These are phyloP conservation scores for Todus mexicanus DNA, from an alignment of 2,797 vertebrate genomes.

Conservation along the genomic window DNA sequence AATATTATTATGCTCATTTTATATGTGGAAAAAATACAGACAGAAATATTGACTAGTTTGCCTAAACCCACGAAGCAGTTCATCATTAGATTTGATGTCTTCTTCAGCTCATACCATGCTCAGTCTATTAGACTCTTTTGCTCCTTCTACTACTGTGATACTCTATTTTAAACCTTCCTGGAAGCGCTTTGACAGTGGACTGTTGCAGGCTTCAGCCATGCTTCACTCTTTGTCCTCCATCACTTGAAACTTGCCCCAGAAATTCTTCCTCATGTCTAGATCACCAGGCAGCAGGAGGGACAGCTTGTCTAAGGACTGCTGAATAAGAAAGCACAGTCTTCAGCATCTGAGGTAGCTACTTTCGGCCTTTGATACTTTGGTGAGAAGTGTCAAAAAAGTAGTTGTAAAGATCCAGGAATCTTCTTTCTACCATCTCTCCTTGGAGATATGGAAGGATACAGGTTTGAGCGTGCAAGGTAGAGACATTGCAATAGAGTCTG, in stretches of 20 bases:
- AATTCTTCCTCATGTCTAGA: not conserved
- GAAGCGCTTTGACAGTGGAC: not conserved
- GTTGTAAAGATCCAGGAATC: not conserved
- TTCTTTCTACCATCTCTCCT: not conserved
- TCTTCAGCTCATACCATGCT: not conserved
- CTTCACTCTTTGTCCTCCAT: not conserved
- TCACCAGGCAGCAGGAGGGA: not conserved
- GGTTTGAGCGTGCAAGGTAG: not conserved
- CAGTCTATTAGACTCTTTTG: not conserved
- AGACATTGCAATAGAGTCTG: not conserved
- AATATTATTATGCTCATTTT: not conserved
- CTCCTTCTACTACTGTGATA: not conserved
- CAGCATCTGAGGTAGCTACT: not conserved
- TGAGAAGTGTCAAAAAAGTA: not conserved
- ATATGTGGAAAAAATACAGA: not conserved
- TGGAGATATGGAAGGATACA: not conserved
- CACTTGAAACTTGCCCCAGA: not conserved
- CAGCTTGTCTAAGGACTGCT: not conserved
- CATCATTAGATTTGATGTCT: not conserved
- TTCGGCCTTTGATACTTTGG: not conserved
- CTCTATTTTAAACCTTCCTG: not conserved
- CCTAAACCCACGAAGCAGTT: not conserved
- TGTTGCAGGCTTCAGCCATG: not conserved
- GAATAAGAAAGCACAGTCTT: not conserved
- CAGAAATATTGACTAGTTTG: not conserved